phyloP scores from a whole-genome alignment of 2,113 vertebrate species.

The Anarhynchus alexandrinus region DNA sequence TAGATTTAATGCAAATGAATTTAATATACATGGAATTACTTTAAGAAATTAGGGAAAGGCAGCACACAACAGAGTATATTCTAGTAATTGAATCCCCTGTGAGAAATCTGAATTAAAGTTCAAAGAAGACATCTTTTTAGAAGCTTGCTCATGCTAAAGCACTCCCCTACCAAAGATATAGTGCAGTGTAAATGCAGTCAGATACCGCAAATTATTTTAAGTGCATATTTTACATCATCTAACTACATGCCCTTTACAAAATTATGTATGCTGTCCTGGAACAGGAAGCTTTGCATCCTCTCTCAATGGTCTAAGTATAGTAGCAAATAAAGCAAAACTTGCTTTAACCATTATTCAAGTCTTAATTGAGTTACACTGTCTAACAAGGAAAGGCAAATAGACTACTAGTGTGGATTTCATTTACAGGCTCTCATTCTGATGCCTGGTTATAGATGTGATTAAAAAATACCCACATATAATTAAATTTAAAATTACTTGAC shows the following conservation, averaged over 20 bases:
- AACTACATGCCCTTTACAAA: not conserved
- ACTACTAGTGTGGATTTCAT: not conserved
- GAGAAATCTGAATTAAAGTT: not conserved
- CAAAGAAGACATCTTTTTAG: not conserved
- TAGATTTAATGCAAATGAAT: constrained; percentile 41
- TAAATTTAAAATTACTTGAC: not conserved
- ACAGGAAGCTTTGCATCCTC: not conserved
- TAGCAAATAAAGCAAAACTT: not conserved
- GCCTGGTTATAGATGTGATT: not conserved
- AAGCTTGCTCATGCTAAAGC: not conserved
- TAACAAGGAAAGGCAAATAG: not conserved
- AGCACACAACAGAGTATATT: not conserved
- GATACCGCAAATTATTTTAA: not conserved
- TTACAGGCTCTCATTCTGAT: not conserved
- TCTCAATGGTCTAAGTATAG: not conserved
- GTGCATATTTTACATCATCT: not conserved
- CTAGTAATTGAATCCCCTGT: not conserved
- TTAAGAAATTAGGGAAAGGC: not conserved
- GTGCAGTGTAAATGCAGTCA: not conserved
- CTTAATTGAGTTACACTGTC: not conserved
- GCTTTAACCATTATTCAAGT: not conserved
- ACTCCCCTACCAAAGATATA: not conserved
- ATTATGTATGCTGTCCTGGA: not conserved
- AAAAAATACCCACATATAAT: not conserved
- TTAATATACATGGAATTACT: constrained; percentile 25